Evolutionary conservation across 1,140 invertebrate genomes (phyloP).

Genomic region (Drosophila setifemur): DNA sequence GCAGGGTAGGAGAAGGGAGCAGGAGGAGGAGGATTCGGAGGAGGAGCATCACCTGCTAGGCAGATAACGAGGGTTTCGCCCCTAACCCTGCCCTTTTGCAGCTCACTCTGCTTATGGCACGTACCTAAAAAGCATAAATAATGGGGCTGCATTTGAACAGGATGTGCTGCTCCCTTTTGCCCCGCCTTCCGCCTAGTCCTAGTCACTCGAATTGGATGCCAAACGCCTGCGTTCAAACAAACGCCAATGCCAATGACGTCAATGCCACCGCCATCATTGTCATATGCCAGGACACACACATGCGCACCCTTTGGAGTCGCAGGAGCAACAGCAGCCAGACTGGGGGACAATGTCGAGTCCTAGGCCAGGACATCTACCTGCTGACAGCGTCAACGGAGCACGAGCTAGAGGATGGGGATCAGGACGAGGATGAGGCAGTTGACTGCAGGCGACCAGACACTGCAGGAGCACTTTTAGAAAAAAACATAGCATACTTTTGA

Average conservation of each 20-base stretch:
- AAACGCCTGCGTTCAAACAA: constrained; percentile 58
- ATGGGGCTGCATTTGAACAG: constrained; percentile 50
- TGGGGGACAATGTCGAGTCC: constrained; percentile 48
- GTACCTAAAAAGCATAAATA: constrained; percentile 77
- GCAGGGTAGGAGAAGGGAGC: not conserved
- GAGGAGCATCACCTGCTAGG: constrained; percentile 1
- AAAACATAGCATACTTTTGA: not conserved
- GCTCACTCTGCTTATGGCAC: constrained; percentile 6
- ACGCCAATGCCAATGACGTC: constrained; percentile 74
- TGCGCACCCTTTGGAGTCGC: constrained; percentile 9
- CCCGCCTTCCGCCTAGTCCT: not conserved
- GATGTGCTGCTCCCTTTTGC: not conserved
- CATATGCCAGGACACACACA: constrained; percentile 24
- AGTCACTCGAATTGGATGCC: constrained; percentile 58
- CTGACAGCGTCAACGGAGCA: constrained; percentile 26
- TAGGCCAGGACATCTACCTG: constrained; percentile 44
- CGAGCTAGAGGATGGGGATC: not conserved
- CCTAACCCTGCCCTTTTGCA: not conserved
- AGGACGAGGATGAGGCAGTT: not conserved
- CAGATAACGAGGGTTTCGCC: constrained; percentile 35
- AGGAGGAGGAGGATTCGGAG: not conserved
- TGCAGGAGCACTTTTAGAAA: not conserved
- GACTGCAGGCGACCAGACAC: constrained; percentile 18
- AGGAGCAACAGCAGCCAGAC: constrained; percentile 28
- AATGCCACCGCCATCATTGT: constrained; percentile 71